Conservation (phyloP, 2,888 invertebrate genomes). For the Amblyjoppa proteus region DNA sequence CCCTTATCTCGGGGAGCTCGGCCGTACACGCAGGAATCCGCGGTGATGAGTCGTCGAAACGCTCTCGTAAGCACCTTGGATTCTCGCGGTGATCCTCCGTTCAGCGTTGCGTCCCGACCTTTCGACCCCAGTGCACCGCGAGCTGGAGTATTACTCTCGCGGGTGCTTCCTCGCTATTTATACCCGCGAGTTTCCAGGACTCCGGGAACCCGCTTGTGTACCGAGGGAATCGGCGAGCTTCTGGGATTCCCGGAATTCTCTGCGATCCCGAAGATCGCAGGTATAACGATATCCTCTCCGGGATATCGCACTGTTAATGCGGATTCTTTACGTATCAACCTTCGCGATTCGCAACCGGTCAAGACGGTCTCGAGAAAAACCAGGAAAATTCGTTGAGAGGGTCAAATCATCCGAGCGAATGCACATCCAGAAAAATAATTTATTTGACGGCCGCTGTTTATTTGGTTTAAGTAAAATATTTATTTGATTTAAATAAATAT, state of each 20-base stretch:
- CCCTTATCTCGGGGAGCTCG: slow-evolving; percentile 74
- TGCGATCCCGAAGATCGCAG: slow-evolving; percentile 57
- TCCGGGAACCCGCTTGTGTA: slow-evolving; percentile 41
- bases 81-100: slow-evolving; percentile 73
- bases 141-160: slow-evolving; percentile 47
- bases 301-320: slow-evolving; percentile 41
- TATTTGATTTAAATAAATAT: no score
- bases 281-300: slow-evolving; percentile 44
- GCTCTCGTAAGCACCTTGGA: slow-evolving; percentile 74
- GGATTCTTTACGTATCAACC: no score
- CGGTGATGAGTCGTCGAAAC: slow-evolving; percentile 79
- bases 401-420: not conserved
- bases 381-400: not conserved
- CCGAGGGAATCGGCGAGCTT: slow-evolving; percentile 49
- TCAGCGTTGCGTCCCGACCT: slow-evolving; percentile 72
- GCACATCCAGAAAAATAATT: no score
- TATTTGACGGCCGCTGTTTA: no score
- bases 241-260: slow-evolving; percentile 71
- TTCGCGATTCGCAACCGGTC: no score
- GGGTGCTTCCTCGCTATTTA: slow-evolving; percentile 30
- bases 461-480: no score
- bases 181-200: slow-evolving; percentile 42
- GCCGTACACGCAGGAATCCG: slow-evolving; percentile 74
- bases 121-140: slow-evolving; percentile 56
- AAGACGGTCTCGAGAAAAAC: not conserved